Base-by-base conservation (phyloP, 2,113 vertebrate genomes). In the Albula goreensis region DNA sequence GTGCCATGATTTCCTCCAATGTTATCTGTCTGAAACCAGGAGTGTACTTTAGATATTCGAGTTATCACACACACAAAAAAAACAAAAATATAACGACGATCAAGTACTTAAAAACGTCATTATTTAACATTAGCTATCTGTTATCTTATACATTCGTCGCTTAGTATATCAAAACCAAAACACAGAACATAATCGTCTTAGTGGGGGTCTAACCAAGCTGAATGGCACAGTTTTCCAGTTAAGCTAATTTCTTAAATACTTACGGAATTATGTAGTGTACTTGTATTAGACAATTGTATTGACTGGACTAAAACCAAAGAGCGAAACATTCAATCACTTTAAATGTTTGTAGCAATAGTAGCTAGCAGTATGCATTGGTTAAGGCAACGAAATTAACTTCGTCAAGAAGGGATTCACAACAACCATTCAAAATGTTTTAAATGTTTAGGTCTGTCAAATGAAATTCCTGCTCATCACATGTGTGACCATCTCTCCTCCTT, bases 351-450 rank as follows among this genome's bases (percentile, higher is more conserved):
- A 63, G 81, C 81, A 57, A 66, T 10, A 83, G 66, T 52, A 74
- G 74, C 83, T 48, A 25, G 81, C 81, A 78, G 50, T 83, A 86
- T 60, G 52, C 80, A 53, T 19, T 84, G 74, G 78, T 74, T 87
- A 87, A 87, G 86, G 86, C 86, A 87, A 80, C 56, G 86, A 83
- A 83, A 82, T 53, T 4, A 81, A 86, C 80, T 86, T 86, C 70
- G 85, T 82, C 53, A 78, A 70, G 50, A 22, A 48, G 56, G 41
- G 52, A 80, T 78, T 78, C 70, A 79, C 63, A 83, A 87, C 77
- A 78, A 63, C 12, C 85, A 52, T 80, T 81, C 22, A 78, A 87
- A 87, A 74, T 77, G 79, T 25, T 77, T 56, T 10, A 81, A 78
- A 86, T 86, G 63, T 82, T 83, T 79, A 74, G 80, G 77, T 85